Conservation (phyloP, 2,113 vertebrate species). For the Xyliphius kryptos region DNA sequence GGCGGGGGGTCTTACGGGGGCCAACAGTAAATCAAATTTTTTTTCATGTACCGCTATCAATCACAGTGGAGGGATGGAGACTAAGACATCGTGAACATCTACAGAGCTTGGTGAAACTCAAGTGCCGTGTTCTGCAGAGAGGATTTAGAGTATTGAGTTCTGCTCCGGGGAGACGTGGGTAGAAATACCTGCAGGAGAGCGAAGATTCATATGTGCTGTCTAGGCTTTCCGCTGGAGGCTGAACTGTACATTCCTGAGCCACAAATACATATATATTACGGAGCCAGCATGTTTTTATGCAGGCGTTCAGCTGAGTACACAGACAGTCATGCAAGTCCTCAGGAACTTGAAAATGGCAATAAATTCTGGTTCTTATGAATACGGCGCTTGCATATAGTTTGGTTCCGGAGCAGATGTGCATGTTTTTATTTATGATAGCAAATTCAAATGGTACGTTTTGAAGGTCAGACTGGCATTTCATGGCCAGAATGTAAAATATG, state of each 20-base stretch:
- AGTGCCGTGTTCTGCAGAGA: too few species aligned
- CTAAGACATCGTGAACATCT: too few species aligned
- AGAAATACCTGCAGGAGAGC: constrained; percentile 13
- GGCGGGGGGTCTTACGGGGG: too few species aligned
- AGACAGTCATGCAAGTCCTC: constrained; percentile 12
- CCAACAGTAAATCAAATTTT: too few species aligned
- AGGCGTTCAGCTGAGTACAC: constrained; percentile 18
- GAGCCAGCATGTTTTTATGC: neutral
- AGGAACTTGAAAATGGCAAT: neutral
- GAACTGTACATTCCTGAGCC: constrained; percentile 19
- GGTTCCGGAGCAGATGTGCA: neutral
- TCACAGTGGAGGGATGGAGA: too few species aligned
- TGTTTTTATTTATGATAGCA: neutral
- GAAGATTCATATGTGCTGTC: constrained; percentile 33
- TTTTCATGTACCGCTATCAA: too few species aligned
- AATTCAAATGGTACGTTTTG: too few species aligned
- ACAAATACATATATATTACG: constrained; percentile 3
- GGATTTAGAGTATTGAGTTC: too few species aligned
- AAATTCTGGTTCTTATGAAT: neutral
- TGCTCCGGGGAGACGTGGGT: neutral
- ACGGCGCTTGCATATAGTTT: constrained; percentile 6
- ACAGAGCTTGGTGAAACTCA: too few species aligned
- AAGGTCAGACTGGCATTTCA: too few species aligned
- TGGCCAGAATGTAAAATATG: too few species aligned
- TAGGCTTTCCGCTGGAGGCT: constrained; percentile 11